Evolutionary conservation across 2,888 invertebrate genomes (phyloP), one percentile per base, ranked within the genome.

Genomic region (Phasia obesa): DNA sequence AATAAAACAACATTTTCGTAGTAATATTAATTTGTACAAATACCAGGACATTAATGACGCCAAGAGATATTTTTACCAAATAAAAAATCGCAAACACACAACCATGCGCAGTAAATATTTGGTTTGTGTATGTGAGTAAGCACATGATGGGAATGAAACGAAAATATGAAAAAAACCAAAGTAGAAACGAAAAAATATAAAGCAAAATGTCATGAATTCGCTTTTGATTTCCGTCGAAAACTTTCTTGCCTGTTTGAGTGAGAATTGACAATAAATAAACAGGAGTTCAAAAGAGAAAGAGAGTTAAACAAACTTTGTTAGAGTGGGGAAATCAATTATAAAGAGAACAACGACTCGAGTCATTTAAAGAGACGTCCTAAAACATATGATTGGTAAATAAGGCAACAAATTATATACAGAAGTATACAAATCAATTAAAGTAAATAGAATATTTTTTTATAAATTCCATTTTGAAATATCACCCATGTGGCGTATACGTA

Each of bases 31-130:
- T 57, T 35, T 27, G 3, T 19, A 67, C 47, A 67, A 35, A 70
- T 60, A 49, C 57, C 53, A 81, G 73, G 21, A 69, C 75, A 74
- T 62, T 76, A n/a, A 59, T 81, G 75, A 75, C 81, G 77, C 77
- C 77, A 83, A 47, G 49, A 83, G 21, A 35, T 73, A 15, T 35
- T 57, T 47, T 49, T 42, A 53, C 47, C n/a, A 76, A 42, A 59
- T 53, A 4, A 38, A 38, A 47, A 51, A 47, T 31, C 19, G n/a
- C 17, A 35, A 15, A 42, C 9, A 42, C 15, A 42, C 6, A 47
- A 21, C 11, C 13, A 11, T 49, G 9, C 49, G n/a, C 7, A 65
- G 49, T 49, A 49, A 49, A n/a, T 62, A 11, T 27, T 11, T 35
- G 9, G 21, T 31, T 42, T 65, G 17, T 47, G 57, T 27, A 15